Conservation (phyloP, 2,888 invertebrate genomes). For the Venusia cambrica region DNA sequence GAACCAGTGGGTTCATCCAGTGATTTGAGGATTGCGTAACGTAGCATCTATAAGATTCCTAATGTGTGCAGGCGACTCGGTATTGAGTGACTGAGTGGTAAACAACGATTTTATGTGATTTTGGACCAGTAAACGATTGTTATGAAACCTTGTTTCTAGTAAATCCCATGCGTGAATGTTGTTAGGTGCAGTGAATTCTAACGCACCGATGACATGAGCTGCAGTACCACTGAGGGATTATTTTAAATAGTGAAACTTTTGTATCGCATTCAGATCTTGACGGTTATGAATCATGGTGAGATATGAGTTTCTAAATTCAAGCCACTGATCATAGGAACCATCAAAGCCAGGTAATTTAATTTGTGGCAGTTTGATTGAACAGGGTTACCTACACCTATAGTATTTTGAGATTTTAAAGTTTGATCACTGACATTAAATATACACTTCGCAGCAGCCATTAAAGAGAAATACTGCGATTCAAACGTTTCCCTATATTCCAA, state of each 20-base stretch:
- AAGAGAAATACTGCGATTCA: no score
- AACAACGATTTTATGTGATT: slow-evolving; percentile 10
- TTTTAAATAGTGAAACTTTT: slow-evolving; percentile 27
- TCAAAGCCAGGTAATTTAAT: no score
- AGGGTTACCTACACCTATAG: no score
- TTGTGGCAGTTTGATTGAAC: no score
- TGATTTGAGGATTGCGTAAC: slow-evolving; percentile 21
- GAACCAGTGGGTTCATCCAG: slow-evolving; percentile 25
- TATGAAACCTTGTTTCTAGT: slow-evolving; percentile 14
- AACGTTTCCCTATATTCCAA: no score
- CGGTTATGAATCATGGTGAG: slow-evolving; percentile 22
- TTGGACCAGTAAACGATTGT: slow-evolving; percentile 5
- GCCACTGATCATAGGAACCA: slow-evolving; percentile 30
- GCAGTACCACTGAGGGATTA: slow-evolving; percentile 22
- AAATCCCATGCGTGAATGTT: slow-evolving; percentile 24
- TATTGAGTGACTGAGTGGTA: no score
- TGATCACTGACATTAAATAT: no score
- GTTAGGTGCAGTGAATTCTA: slow-evolving; percentile 24
- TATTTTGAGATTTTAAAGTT: no score
- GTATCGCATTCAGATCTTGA: slow-evolving; percentile 16
- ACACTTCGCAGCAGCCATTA: no score
- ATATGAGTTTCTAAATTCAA: slow-evolving; percentile 25
- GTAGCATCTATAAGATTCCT: slow-evolving; percentile 25
- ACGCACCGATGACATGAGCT: slow-evolving; percentile 14
- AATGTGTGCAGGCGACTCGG: slow-evolving; percentile 22